These are phyloP conservation scores for Oncopodura yosiiana DNA, from an alignment of 1,140 invertebrate species.

Conservation along the genomic window DNA sequence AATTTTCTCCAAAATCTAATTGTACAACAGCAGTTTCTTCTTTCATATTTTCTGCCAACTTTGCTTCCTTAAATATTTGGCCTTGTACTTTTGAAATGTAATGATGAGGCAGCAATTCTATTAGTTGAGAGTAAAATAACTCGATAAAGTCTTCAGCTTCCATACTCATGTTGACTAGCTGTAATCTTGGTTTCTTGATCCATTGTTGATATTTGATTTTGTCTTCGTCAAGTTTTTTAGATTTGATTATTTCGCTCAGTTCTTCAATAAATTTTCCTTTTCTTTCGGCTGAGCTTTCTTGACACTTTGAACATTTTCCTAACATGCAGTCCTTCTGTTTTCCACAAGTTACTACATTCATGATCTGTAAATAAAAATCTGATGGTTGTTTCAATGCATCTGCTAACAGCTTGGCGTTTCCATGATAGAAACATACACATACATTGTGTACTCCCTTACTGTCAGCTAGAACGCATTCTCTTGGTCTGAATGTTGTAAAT, in stretches of 20 bases:
- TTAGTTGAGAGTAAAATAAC: background rate
- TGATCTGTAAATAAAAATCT: background rate
- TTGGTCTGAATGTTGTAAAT: background rate
- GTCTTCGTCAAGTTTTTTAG: too few relatives aligned
- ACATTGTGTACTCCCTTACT: background rate
- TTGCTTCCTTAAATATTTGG: too few relatives aligned
- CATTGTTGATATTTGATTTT: background rate
- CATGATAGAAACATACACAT: background rate
- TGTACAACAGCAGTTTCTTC: background rate
- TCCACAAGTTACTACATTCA: background rate
- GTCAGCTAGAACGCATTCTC: background rate
- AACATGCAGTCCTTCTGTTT: background rate
- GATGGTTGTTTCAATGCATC: background rate
- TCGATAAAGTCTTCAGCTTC: background rate
- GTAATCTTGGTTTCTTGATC: background rate
- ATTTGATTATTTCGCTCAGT: background rate
- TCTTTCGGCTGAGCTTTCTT: background rate
- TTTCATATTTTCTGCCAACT: background rate
- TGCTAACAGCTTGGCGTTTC: background rate
- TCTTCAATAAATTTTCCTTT: background rate
- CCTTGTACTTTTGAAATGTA: too few relatives aligned
- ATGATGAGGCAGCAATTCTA: background rate
- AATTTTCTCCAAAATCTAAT: constrained; percentile 35
- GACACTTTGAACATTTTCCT: background rate
- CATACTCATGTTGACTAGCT: background rate